A percentile compares a stretch with the other conserved stretches of the same genome.
Evolutionary conservation across 2,797 vertebrate genomes (phyloP).

Genomic region (Alectoris magna): DNA sequence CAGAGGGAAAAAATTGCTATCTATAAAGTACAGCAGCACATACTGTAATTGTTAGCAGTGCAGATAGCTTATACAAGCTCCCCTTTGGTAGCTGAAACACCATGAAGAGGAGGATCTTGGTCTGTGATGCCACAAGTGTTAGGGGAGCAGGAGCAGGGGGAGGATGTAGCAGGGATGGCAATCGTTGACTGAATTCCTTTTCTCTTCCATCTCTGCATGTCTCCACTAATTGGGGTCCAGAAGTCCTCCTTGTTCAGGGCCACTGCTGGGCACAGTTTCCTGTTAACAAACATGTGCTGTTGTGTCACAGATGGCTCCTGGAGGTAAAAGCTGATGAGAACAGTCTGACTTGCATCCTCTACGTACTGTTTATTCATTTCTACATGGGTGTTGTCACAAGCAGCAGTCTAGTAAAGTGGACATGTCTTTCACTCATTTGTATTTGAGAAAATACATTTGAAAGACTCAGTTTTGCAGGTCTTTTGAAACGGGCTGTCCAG

Average conservation of each 20-base stretch:
- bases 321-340: neutral
- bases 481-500: neutral
- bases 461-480: neutral
- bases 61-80: neutral
- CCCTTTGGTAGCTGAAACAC: neutral
- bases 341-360: neutral
- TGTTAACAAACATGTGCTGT: neutral
- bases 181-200: neutral
- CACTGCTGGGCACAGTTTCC: neutral
- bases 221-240: neutral
- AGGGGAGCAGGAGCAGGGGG: neutral
- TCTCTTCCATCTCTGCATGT: neutral
- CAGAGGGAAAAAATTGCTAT: neutral
- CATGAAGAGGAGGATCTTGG: neutral
- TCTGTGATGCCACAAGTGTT: neutral
- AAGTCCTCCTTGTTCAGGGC: neutral
- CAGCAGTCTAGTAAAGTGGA: neutral
- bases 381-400: neutral
- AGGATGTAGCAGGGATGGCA: neutral
- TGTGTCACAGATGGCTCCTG: neutral
- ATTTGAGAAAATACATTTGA: neutral
- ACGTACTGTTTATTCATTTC: neutral
- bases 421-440: neutral
- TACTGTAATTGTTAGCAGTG: neutral
- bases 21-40: neutral